Conservation (phyloP, 2,888 invertebrate species). For the Melipona bicolor region DNA sequence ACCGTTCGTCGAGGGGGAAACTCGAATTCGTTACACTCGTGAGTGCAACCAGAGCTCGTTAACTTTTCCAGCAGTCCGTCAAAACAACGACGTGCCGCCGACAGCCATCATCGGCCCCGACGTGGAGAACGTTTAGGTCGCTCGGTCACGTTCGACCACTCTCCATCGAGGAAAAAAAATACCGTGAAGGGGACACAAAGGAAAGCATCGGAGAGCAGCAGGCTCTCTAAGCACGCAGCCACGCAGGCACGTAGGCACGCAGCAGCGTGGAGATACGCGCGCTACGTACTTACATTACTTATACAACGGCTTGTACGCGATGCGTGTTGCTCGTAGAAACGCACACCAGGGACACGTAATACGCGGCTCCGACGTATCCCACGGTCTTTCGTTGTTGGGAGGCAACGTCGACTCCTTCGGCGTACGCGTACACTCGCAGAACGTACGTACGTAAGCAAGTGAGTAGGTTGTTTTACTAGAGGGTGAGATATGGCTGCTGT, state of each 20-base stretch:
- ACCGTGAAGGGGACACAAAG: slow-evolving; percentile 35
- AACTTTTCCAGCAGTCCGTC: slow-evolving; percentile 32
- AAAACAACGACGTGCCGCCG: slow-evolving; percentile 30
- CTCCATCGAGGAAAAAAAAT: slow-evolving; percentile 20
- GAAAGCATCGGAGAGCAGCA: slow-evolving; percentile 12
- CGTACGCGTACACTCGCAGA: no score
- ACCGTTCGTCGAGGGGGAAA: not conserved
- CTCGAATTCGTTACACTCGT: slow-evolving; percentile 49
- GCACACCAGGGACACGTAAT: slow-evolving; percentile 51
- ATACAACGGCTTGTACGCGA: slow-evolving; percentile 17
- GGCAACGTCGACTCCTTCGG: not conserved
- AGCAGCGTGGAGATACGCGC: slow-evolving; percentile 3
- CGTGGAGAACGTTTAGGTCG: slow-evolving; percentile 44
- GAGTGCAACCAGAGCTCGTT: slow-evolving; percentile 28
- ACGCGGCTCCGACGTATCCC: slow-evolving; percentile 48
- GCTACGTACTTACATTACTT: not conserved
- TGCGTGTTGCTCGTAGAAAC: slow-evolving; percentile 39
- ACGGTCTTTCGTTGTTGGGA: slow-evolving; percentile 37
- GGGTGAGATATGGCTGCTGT: not conserved
- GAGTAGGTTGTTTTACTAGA: slow-evolving; percentile 48
- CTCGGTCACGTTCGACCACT: slow-evolving; percentile 66
- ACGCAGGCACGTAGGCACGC: slow-evolving; percentile 34
- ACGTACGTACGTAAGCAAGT: not conserved
- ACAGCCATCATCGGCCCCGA: not conserved
- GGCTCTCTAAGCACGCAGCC: slow-evolving; percentile 27